Base-by-base conservation (phyloP, 2,797 vertebrate genomes). In the Chelon labrosus region DNA sequence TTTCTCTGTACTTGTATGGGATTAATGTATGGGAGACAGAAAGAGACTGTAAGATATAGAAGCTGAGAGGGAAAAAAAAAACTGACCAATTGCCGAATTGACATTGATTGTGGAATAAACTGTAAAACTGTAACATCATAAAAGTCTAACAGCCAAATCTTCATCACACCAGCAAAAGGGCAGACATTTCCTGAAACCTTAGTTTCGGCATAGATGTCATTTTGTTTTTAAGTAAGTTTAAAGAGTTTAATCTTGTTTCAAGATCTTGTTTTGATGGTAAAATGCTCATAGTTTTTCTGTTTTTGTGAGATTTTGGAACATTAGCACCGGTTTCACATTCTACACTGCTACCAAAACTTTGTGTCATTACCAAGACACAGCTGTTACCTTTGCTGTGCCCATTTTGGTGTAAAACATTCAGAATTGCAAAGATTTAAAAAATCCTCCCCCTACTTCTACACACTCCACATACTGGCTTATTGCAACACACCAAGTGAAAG, bases 401-500 rank as follows among this genome's bases (percentile, higher is more conserved):
- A 39, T 52, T 56, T 63, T 53, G 31, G 3, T 52, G 52, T 46
- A 68, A 77, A 70, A 57, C 47, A 5, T 66, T 53, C 3, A 66
- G 66, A 82, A 69, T 16, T 42, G 5, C 6, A 4, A 17, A 66
- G 12, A 74, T 27, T 8, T 44, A n/a, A 47, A 47, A 9, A 53
- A 13, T 54, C 12, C 12, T 5, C 13, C 17, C 27, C n/a, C 54
- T 44, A 10, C 14, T 25, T 2, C 39, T 47, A 14, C 14, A 57
- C 55, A 41, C 2, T 47, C 27, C 3, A 27, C 13, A 46, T 14
- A 10, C 11, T 14, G 19, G 5, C 27, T 46, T 75, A 47, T 68
- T 78, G 58, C 74, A 58, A 66, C 72, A 49, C 38, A 19, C 4
- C 17, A 20, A 72, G 66, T 72, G 68, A 89, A 79, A 80, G 70